Evolutionary conservation across 2,113 vertebrate species (phyloP).

Genomic region (Chiloscyllium plagiosum): DNA sequence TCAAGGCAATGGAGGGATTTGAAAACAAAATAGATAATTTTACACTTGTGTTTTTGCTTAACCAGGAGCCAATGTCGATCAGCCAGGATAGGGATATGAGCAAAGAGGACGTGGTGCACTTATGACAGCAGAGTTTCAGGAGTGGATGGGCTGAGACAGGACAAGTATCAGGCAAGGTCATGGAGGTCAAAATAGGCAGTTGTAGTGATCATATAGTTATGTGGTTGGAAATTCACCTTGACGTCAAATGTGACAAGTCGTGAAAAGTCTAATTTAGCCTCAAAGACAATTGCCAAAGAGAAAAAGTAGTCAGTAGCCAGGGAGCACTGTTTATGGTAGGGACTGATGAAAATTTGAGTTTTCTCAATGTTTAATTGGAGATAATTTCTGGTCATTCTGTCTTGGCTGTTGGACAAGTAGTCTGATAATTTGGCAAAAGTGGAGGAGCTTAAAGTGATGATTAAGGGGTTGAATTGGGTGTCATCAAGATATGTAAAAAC

Average conservation of each 20-base stretch:
- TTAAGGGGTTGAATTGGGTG: neutral
- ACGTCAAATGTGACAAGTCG: no score
- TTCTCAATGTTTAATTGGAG: no score
- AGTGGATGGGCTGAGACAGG: no score
- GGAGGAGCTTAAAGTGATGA: neutral
- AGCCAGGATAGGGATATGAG: neutral
- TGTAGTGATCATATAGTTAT: neutral
- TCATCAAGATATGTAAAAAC: neutral
- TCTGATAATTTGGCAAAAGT: no score
- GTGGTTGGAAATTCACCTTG: no score
- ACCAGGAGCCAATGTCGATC: neutral
- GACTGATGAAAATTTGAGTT: no score
- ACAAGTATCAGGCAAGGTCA: neutral
- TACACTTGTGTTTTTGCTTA: neutral
- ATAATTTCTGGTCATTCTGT: no score
- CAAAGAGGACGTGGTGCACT: neutral
- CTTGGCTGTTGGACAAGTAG: no score
- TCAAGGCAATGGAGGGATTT: neutral
- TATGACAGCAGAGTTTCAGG: neutral
- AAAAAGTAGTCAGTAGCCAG: no score
- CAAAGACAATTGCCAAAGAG: no score
- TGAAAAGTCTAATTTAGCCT: no score
- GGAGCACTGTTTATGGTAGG: no score
- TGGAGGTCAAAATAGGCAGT: neutral
- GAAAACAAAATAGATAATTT: neutral